Base-by-base conservation (phyloP, 2,888 invertebrate species). In the Slavum lentiscoides region DNA sequence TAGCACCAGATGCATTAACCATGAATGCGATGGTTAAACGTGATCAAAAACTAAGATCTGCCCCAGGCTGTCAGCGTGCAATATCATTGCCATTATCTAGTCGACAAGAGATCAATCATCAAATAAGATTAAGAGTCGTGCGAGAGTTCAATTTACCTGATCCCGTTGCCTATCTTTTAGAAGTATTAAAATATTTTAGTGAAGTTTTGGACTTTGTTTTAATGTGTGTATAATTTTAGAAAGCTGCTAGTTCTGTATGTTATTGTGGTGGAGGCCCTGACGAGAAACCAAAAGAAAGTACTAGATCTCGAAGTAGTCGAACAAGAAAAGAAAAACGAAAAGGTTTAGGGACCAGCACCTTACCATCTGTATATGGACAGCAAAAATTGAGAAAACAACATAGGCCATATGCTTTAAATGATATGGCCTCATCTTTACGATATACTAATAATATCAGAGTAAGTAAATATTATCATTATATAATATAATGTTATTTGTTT, bases 81-180 rank as follows among this genome's bases (percentile, higher is more conserved):
- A 89, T 93, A 83, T 89, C 91, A 83, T 88, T 93, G 86, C 91
- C 92, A 82, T 89, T 94, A 83, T 91, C 92, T 11, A 93, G 94
- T 83, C 90, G 92, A 75, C 91, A 91, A 84, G 92, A 94, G 85
- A 92, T 95, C 83, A 91, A 91, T 84, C 89, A 92, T 83, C 92
- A 92, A 86, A 87, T 88, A 21, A 92, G 95, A 82, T 87, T 98
- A 84, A 91, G 97, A 11, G 96, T 96, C 2, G 96, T 97, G 19
- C 91, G 97, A 69, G 97, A 98, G 88, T 94, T 95, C 87, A 96
- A 96, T 85, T 90, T 97, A 82, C 97, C 97, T 0, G 97, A 98
- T 87, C 90, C 92, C 17, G 93, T 94, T 19, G 92, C 94, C 9
- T 93, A 94, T 86, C 89, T 94, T 84, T 88, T 94, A 75, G 92